These are phyloP conservation scores for Gouania willdenowi DNA, from an alignment of 2,797 vertebrate genomes.

Conservation along the genomic window DNA sequence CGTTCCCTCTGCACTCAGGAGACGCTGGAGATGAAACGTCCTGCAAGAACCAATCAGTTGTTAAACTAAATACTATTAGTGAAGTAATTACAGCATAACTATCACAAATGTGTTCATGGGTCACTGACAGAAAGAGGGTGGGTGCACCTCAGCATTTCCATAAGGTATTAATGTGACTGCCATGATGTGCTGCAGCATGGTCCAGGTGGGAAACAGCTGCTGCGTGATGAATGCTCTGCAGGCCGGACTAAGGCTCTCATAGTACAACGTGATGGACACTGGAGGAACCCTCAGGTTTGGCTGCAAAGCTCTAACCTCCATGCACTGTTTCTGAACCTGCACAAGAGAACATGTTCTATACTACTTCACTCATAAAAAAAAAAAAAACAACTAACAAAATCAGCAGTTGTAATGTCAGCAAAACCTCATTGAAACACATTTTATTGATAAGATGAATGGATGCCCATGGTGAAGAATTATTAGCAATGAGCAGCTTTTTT, in stretches of 20 bases:
- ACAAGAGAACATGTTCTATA: too few species aligned
- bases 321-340: constrained; percentile 77
- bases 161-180: constrained; percentile 85
- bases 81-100: too few species aligned
- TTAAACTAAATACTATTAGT: too few species aligned
- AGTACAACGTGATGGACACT: constrained; percentile 82
- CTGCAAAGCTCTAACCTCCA: constrained; percentile 55
- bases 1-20: constrained; percentile 82
- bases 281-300: constrained; percentile 15
- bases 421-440: too few species aligned
- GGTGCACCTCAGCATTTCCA: constrained; percentile 76
- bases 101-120: too few species aligned
- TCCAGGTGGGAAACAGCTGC: constrained; percentile 84
- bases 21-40: background rate
- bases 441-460: too few species aligned
- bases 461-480: too few species aligned
- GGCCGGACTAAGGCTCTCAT: constrained; percentile 82
- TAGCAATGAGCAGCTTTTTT: too few species aligned
- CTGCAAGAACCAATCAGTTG: too few species aligned
- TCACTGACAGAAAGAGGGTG: background rate
- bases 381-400: too few species aligned
- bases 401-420: too few species aligned
- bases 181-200: constrained; percentile 77
- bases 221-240: constrained; percentile 75
- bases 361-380: background rate